Base-by-base conservation (phyloP, 2,797 vertebrate genomes). In the Hephaestus fuliginosus region DNA sequence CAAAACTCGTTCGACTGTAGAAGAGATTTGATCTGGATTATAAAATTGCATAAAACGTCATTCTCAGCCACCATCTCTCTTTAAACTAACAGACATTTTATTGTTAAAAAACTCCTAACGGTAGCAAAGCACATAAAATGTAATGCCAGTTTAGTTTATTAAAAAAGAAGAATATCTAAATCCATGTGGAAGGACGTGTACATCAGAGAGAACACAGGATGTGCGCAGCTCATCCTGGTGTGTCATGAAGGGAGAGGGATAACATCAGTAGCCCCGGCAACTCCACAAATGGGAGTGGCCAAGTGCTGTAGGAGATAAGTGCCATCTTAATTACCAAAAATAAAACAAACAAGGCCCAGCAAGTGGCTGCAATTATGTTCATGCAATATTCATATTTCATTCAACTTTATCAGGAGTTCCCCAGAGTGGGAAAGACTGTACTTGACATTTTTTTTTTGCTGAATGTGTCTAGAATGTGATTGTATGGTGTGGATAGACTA, bases 271-370 rank as follows among this genome's bases (percentile, higher is more conserved):
- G 56, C 33, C 18, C 30, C 1, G 4, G 55, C 33, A 84, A 58
- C 76, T 61, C 52, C 30, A 74, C 41, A 70, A 74, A 86, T 71
- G 83, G 91, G 85, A 82, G 89, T 78, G 82, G 81, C 72, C 60
- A 66, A 70, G 58, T 12, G 7, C 28, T 62, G 52, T 22, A 14
- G n/a, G 60, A 91, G 91, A 93, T 92, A 90, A 90, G 56, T n/a
- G 58, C 28, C 51, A 55, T 81, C 49, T 49, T 70, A 71, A 84
- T 91, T 83, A 82, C 10, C 22, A 36, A 48, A 66, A 81, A 65
- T 62, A 8, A 52, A 89, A 85, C 48, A 89, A 76, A 86, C 61
- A 58, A 46, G 64, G 67, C 57, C n/a, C 25, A 28, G 71, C 51
- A n/a, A 79, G 74, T 70, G 76, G 61, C 65, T 77, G 33, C 67